A percentile compares a stretch with the other conserved stretches of the same genome.
phyloP scores from a whole-genome alignment of 1,140 invertebrate genomes.

The Melanaphis sacchari region DNA sequence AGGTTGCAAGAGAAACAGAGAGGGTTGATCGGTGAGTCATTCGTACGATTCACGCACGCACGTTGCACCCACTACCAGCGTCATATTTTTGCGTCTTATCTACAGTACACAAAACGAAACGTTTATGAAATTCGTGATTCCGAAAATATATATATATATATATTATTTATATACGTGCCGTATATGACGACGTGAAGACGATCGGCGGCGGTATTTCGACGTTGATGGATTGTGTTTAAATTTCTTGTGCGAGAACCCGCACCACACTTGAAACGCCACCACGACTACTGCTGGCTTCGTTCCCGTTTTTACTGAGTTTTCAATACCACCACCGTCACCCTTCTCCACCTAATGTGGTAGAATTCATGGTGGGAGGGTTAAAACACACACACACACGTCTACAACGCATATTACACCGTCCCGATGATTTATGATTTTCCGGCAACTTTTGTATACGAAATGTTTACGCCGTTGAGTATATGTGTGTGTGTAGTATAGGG shows the following conservation, averaged over 20 bases:
- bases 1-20: too few species aligned
- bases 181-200: background rate
- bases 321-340: background rate
- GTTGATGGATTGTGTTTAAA: constrained; percentile 41
- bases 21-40: background rate
- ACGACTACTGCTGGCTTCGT: background rate
- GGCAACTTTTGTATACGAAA: constrained; percentile 40
- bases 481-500: background rate
- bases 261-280: background rate
- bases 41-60: background rate
- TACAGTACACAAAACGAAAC: background rate
- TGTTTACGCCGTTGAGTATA: background rate
- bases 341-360: too few species aligned
- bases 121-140: background rate
- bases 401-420: background rate
- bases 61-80: background rate
- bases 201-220: background rate
- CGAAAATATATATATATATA: background rate
- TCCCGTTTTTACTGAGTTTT: background rate
- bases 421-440: constrained; percentile 50
- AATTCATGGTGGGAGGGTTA: background rate
- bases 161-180: background rate
- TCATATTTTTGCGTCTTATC: background rate
- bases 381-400: background rate
- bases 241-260: background rate